These are phyloP conservation scores for Onthophagus sagittarius DNA, from an alignment of 2,888 invertebrate genomes.

Conservation along the genomic window DNA sequence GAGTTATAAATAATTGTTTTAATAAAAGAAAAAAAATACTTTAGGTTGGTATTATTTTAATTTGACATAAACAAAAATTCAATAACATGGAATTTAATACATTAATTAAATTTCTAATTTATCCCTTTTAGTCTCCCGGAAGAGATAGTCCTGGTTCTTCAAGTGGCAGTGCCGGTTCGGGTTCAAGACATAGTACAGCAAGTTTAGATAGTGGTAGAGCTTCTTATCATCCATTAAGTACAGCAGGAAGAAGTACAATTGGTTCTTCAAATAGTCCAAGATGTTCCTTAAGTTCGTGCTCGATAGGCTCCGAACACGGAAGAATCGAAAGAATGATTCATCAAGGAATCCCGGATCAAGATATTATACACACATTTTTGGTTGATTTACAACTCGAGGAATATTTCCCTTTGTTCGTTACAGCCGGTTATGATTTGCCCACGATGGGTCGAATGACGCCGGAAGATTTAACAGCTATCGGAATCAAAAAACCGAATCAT, in stretches of 20 bases:
- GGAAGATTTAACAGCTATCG: slow-evolving; percentile 84
- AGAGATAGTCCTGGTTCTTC: slow-evolving; percentile 89
- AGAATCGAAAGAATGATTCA: slow-evolving; percentile 71
- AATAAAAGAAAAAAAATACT: too few relatives aligned
- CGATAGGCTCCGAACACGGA: slow-evolving; percentile 66
- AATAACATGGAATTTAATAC: background rate
- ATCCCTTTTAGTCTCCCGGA: slow-evolving; percentile 72
- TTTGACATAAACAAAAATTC: too few relatives aligned
- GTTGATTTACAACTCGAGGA: slow-evolving; percentile 92
- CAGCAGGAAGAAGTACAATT: slow-evolving; percentile 47
- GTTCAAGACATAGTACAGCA: slow-evolving; percentile 85
- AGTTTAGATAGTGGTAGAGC: slow-evolving; percentile 89
- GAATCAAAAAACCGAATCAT: slow-evolving; percentile 96
- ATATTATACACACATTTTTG: slow-evolving; percentile 93
- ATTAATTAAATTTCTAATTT: slow-evolving; percentile 18
- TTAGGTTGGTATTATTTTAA: too few relatives aligned
- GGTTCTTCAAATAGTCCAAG: slow-evolving; percentile 60
- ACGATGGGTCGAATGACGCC: slow-evolving; percentile 99
- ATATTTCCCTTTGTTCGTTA: slow-evolving; percentile 88
- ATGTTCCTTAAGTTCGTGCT: slow-evolving; percentile 73
- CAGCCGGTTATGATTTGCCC: slow-evolving; percentile 95
- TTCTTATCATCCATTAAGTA: slow-evolving; percentile 64
- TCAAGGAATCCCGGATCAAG: slow-evolving; percentile 74
- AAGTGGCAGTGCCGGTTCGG: slow-evolving; percentile 81
- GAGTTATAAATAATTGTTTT: too few relatives aligned